Percentiles rank a stretch among this genome's conserved stretches.
Evolutionary conservation across 2,113 vertebrate species (phyloP).

Genomic region (Carlito syrichta): DNA sequence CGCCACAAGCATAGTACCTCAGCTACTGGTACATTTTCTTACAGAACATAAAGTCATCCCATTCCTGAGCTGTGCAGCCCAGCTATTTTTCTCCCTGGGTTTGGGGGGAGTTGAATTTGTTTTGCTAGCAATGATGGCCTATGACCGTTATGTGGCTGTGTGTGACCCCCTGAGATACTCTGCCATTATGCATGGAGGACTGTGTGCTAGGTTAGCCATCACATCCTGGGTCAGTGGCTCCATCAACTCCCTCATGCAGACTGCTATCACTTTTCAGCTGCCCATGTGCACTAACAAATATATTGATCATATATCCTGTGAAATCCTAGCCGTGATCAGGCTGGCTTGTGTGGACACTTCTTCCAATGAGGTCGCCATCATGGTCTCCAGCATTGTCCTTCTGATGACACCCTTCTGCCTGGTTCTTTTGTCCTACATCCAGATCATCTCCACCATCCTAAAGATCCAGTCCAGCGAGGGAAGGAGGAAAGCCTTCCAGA

Average conservation of each 20-base stretch:
- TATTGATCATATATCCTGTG: conserved; percentile 72
- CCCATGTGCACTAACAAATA: conserved; percentile 16
- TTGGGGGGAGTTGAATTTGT: conserved; percentile 61
- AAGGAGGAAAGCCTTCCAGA: conserved; percentile 57
- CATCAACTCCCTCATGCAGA: conserved; percentile 46
- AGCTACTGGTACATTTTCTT: conserved; percentile 61
- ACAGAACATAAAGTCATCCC: conserved; percentile 40
- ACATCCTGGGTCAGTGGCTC: conserved; percentile 29
- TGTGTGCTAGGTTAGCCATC: neutral
- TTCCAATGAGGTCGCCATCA: conserved; percentile 1
- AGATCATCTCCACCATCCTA: conserved; percentile 52
- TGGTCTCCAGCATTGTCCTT: conserved; percentile 20
- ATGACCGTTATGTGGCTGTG: conserved; percentile 43
- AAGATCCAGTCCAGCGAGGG: conserved; percentile 47
- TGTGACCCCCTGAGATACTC: conserved; percentile 51
- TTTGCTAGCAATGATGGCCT: conserved; percentile 64
- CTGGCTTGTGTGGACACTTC: conserved; percentile 53
- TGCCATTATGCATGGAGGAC: neutral
- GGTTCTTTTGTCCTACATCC: conserved; percentile 63
- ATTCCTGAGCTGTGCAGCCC: conserved; percentile 45
- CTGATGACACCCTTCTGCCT: conserved; percentile 45
- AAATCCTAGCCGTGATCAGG: conserved; percentile 47
- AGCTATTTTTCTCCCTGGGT: conserved; percentile 66
- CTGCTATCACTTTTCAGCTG: conserved; percentile 35
- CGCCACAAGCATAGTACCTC: conserved; percentile 62